Conservation (phyloP, 2,797 vertebrate genomes). For the Labeo calbasu region DNA sequence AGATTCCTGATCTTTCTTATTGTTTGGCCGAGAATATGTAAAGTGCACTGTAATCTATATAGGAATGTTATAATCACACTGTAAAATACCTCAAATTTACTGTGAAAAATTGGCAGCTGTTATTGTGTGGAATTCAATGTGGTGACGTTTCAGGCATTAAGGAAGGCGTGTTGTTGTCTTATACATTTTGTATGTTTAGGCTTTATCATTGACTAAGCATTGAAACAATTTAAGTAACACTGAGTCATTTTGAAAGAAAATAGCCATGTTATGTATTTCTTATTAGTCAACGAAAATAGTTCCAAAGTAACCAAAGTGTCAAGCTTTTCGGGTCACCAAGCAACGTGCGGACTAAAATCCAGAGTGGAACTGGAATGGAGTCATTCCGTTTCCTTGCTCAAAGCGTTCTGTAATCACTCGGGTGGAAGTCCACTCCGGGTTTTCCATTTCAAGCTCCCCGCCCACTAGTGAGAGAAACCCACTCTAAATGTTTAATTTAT, state of each 20-base stretch:
- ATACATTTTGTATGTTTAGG: background rate
- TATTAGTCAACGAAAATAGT: background rate
- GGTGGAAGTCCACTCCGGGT: background rate
- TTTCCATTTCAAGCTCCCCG: background rate
- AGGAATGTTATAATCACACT: background rate
- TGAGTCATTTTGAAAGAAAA: background rate
- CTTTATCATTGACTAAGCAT: background rate
- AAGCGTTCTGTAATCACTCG: background rate
- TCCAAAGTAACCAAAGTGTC: background rate
- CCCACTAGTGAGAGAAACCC: conserved; percentile 1
- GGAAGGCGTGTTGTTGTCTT: background rate
- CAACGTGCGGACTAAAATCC: background rate
- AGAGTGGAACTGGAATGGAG: background rate
- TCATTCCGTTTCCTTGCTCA: background rate
- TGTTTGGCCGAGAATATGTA: background rate
- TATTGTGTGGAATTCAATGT: background rate
- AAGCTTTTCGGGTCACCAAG: background rate
- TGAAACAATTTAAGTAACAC: background rate
- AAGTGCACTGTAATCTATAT: background rate
- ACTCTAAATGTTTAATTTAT: background rate
- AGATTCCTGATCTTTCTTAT: background rate
- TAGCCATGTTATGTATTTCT: background rate
- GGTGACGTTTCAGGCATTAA: conserved; percentile 6
- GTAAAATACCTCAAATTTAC: background rate
- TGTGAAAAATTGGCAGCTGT: background rate